phyloP scores from a whole-genome alignment of 2,113 vertebrate genomes.

The Columba livia region DNA sequence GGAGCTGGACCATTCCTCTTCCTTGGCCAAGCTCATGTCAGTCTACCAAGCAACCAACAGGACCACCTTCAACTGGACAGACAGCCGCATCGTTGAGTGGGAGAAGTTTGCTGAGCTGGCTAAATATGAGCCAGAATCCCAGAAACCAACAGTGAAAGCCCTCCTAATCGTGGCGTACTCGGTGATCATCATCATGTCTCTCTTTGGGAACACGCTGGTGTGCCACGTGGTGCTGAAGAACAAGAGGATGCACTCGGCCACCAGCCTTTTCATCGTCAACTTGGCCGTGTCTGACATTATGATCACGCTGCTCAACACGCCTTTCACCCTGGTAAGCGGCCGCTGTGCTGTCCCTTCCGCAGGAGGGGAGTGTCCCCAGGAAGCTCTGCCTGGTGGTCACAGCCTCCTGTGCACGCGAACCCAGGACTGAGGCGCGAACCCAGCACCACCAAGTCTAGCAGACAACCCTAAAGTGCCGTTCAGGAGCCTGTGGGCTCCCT shows the following conservation, averaged over 20 bases:
- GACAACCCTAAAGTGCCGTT: not conserved
- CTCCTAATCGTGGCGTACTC: constrained; percentile 67
- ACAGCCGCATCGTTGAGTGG: constrained; percentile 64
- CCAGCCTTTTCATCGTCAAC: constrained; percentile 69
- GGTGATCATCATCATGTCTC: constrained; percentile 75
- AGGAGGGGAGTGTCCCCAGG: not conserved
- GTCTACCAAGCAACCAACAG: constrained; percentile 33
- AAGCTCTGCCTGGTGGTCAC: not conserved
- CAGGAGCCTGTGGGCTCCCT: not conserved
- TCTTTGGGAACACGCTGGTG: constrained; percentile 80
- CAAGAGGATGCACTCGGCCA: constrained; percentile 76
- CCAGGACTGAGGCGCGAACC: not conserved
- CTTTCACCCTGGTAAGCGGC: constrained; percentile 69
- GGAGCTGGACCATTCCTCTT: constrained; percentile 17
- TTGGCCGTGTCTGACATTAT: constrained; percentile 68
- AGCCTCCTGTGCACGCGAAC: not conserved
- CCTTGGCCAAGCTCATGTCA: constrained; percentile 30
- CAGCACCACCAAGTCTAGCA: not conserved
- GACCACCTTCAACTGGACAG: constrained; percentile 62
- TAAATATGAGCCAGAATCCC: constrained; percentile 42
- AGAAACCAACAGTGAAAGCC: constrained; percentile 50
- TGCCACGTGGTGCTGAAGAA: constrained; percentile 81
- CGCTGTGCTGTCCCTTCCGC: not conserved
- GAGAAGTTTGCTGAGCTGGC: constrained; percentile 61
- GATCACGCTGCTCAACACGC: constrained; percentile 69